phyloP scores from a whole-genome alignment of 92 coral and sea anemone genomes.

The Phymanthus crucifer region DNA sequence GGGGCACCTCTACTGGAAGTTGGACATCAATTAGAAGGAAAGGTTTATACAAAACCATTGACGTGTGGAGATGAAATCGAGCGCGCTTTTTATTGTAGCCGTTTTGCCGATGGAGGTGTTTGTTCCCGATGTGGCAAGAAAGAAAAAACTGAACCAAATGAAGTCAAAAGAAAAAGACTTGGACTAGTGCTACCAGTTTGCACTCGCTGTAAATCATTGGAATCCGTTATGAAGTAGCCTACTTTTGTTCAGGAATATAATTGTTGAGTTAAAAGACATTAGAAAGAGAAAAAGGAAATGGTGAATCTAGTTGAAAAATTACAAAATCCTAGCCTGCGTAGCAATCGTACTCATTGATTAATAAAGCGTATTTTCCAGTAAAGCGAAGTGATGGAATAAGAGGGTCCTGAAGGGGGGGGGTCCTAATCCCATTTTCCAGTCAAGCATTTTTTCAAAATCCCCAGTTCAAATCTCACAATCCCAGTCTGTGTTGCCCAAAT shows the following conservation, averaged over 20 bases:
- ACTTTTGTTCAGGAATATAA: neutral
- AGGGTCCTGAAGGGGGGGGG: too few relatives aligned
- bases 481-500: too few relatives aligned
- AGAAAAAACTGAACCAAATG: neutral
- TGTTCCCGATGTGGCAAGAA: neutral
- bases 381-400: too few relatives aligned
- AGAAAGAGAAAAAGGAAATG: too few relatives aligned
- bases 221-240: neutral
- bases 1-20: conserved; percentile 1
- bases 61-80: neutral
- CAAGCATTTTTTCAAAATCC: too few relatives aligned
- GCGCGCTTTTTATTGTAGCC: neutral
- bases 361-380: too few relatives aligned
- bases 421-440: too few relatives aligned
- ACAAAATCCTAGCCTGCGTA: too few relatives aligned
- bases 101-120: neutral
- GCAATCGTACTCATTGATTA: too few relatives aligned
- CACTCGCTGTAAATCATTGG: neutral
- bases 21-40: neutral
- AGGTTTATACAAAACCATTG: neutral
- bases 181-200: conserved; percentile 3
- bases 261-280: too few relatives aligned
- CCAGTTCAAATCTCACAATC: too few relatives aligned
- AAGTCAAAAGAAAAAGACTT: neutral
- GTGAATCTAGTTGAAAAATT: too few relatives aligned